phyloP scores from a whole-genome alignment of 2,797 vertebrate genomes.

The Sebastes oblongus region DNA sequence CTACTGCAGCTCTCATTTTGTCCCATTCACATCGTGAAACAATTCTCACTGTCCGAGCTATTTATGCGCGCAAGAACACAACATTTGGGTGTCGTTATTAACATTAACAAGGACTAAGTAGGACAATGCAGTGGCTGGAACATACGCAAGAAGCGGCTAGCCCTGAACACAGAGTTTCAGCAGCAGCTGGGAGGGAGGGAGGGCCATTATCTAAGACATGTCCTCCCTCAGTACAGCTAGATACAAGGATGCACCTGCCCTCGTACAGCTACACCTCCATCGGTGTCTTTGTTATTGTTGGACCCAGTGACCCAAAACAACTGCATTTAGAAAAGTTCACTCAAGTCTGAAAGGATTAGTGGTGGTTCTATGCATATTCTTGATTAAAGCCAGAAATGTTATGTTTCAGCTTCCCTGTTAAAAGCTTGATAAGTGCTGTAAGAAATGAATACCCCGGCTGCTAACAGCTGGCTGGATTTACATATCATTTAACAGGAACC shows the following conservation, averaged over 20 bases:
- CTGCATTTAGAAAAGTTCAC: neutral
- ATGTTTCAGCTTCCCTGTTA: neutral
- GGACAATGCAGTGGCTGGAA: slow-evolving; percentile 39
- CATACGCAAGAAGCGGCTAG: slow-evolving; percentile 12
- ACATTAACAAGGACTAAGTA: slow-evolving; percentile 26
- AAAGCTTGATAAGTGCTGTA: neutral
- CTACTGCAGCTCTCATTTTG: neutral
- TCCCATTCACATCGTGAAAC: neutral
- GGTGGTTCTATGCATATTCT: neutral
- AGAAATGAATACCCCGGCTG: neutral
- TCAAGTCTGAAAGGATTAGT: neutral
- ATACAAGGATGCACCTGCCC: slow-evolving; percentile 51
- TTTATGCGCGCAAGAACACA: slow-evolving; percentile 26
- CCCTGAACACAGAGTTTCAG: slow-evolving; percentile 45
- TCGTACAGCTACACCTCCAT: neutral
- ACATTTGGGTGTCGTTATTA: slow-evolving; percentile 22
- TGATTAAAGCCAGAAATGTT: neutral
- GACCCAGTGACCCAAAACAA: slow-evolving; percentile 31
- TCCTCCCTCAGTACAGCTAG: slow-evolving; percentile 19
- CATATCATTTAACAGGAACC: neutral
- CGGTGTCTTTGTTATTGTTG: slow-evolving; percentile 5
- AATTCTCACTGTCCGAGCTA: neutral
- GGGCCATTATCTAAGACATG: slow-evolving; percentile 34
- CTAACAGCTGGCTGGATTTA: neutral
- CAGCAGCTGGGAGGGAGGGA: neutral